Evolutionary conservation across 2,113 vertebrate genomes (phyloP), one percentile per base, ranked within the genome.

Genomic region (Serilophus lunatus): DNA sequence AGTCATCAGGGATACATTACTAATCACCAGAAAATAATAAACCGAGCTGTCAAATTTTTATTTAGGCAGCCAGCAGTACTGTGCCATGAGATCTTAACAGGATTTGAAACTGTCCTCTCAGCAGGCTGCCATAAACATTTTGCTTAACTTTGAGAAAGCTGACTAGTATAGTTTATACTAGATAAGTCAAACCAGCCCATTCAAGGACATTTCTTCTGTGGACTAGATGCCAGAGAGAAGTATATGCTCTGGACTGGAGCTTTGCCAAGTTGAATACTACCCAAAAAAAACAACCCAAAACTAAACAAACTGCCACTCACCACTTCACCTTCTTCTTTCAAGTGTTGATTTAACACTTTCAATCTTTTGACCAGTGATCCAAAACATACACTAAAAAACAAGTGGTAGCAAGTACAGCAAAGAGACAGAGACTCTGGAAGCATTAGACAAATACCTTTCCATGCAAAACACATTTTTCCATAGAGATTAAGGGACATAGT

Each of bases 31-130:
- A 91, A 94, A 96, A 88, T 40, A 88, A 66, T 81, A 86, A 86
- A 75, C 44, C 50, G 22, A 84, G 40, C 61, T 64, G 36, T 64
- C 69, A 86, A 45, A 68, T 89, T 53, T 75, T 78, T 88, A 56
- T 89, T 89, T 75, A 75, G 36, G 77, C 2, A 3, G 40, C 44
- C 69, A 84, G 77, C 47, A 87, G 23, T 56, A 40, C 53, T 82
- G 36, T 51, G 40, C 61, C 10, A 3, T 36, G 78, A 92, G 81
- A 75, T 82, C 69, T 84, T 83, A 82, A 91, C 22, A 2, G 74
- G 65, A 82, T 79, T 95, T 91, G 69, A 95, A 95, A 89, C 22
- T 71, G 80, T 68, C 74, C 74, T 68, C 86, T 96, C 91, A 96
- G 91, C 92, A 97, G 60, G 72, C 74, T 97, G 94, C 72, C 86